phyloP scores from a whole-genome alignment of 2,888 invertebrate genomes.

The Acanthosepion lycidas region DNA sequence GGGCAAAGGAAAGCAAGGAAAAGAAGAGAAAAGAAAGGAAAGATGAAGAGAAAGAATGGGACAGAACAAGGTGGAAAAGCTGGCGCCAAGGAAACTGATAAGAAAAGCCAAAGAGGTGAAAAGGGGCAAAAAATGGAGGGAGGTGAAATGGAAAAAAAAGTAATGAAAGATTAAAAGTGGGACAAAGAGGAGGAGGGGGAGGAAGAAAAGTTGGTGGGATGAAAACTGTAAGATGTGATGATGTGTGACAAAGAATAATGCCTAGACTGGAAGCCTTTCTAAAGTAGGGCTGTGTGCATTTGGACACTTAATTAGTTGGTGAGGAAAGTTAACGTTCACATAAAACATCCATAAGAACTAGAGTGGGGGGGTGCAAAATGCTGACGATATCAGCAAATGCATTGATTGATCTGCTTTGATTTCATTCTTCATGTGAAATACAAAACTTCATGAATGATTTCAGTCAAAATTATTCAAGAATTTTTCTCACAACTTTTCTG shows the following conservation, averaged over 20 bases:
- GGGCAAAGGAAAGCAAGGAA: background rate
- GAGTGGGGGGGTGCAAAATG: background rate
- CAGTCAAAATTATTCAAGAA: background rate
- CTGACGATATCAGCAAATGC: background rate
- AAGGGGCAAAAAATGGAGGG: background rate
- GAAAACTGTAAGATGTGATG: background rate
- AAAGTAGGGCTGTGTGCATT: background rate
- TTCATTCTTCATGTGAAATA: background rate
- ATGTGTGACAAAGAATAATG: background rate
- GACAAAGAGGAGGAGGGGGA: background rate
- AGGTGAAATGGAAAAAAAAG: background rate
- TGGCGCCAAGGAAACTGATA: background rate
- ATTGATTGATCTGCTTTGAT: background rate
- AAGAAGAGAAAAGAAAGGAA: background rate
- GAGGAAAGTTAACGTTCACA: background rate
- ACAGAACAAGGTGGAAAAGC: background rate
- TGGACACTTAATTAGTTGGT: slow-evolving; percentile 10
- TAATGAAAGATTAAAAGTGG: background rate
- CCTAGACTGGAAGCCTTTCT: background rate
- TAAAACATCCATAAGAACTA: background rate
- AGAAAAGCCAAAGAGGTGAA: background rate
- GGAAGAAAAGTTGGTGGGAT: background rate
- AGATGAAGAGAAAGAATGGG: background rate
- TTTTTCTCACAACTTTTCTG: background rate
- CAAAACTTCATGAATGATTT: background rate